Evolutionary conservation across 30 jellyfish, hydroid and myxozoan genomes (phyloP).

Genomic region (Cassiopea xamachana): DNA sequence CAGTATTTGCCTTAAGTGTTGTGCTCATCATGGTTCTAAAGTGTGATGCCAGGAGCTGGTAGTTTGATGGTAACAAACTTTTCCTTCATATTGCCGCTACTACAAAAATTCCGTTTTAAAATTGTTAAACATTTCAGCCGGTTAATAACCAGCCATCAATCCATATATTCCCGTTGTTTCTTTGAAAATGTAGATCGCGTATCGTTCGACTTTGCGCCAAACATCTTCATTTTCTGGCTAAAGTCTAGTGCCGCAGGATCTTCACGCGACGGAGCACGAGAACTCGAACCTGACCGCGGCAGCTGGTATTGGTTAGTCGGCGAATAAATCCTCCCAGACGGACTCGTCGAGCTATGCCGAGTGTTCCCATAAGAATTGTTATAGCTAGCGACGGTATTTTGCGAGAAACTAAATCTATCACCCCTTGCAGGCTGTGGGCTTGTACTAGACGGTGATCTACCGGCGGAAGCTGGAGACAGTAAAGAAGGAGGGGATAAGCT

Average conservation of each 20-base stretch:
- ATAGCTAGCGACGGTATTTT: conserved; percentile 39
- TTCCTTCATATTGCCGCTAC: no score
- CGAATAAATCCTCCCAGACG: conserved; percentile 31
- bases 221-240: conserved; percentile 86
- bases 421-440: conserved; percentile 59
- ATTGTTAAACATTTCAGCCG: no score
- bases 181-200: conserved; percentile 61
- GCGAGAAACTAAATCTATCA: conserved; percentile 57
- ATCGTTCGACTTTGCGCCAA: conserved; percentile 56
- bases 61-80: no score
- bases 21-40: no score
- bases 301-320: conserved; percentile 50
- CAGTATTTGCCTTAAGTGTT: no score
- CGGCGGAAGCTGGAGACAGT: conserved; percentile 44
- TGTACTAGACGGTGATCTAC: conserved; percentile 53
- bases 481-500: background rate
- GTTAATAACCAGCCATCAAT: background rate
- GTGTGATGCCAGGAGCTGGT: no score
- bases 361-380: background rate
- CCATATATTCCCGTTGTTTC: conserved; percentile 75
- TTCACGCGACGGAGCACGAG: conserved; percentile 63
- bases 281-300: conserved; percentile 42
- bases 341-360: conserved; percentile 20
- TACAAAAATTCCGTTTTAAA: no score
- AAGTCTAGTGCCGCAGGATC: conserved; percentile 87